Evolutionary conservation across 2,113 vertebrate genomes (phyloP).

Genomic region (Cochlearius cochlearius): DNA sequence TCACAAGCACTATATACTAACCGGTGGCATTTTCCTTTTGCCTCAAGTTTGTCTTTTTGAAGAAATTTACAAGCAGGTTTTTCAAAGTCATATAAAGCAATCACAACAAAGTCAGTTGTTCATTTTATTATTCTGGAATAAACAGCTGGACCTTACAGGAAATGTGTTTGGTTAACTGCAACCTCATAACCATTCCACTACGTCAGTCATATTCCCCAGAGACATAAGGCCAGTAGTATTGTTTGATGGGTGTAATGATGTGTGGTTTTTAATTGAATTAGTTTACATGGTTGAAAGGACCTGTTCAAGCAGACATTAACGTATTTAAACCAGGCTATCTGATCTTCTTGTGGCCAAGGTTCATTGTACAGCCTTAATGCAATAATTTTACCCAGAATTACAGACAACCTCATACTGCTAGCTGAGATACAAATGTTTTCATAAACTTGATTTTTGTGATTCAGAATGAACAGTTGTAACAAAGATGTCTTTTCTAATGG

Average conservation of each 20-base stretch:
- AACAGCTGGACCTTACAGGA: not conserved
- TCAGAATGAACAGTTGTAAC: not conserved
- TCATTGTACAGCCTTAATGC: not conserved
- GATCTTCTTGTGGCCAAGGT: not conserved
- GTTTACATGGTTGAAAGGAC: not conserved
- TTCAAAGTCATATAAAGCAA: not conserved
- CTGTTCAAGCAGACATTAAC: not conserved
- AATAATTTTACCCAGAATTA: not conserved
- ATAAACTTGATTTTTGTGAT: not conserved
- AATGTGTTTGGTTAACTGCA: not conserved
- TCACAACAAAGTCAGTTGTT: not conserved
- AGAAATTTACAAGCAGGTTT: not conserved
- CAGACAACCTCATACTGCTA: not conserved
- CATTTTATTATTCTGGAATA: not conserved
- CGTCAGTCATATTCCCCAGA: not conserved
- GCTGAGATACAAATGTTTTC: not conserved
- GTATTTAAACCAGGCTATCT: not conserved
- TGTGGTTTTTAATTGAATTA: not conserved
- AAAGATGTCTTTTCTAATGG: not conserved
- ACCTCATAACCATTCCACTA: not conserved
- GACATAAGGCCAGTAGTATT: not conserved
- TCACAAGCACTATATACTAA: not conserved
- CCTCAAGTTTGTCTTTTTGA: not conserved
- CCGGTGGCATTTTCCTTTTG: not conserved
- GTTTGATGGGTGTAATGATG: not conserved